Conservation (phyloP, 2,797 vertebrate species). For the Semotilus atromaculatus region DNA sequence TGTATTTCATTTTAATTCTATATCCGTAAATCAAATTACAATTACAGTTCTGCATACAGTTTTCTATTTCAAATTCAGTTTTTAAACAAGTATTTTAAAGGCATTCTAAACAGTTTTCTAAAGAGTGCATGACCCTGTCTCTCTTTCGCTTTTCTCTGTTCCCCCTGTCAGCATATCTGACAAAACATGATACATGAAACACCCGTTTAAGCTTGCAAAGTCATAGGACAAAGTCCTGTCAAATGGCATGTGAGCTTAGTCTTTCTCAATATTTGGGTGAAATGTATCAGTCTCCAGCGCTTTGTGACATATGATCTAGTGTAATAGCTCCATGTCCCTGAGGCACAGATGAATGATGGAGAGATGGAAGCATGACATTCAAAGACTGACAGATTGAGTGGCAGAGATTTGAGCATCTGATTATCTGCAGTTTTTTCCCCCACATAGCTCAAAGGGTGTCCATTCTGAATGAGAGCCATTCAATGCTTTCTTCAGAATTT, state of each 20-base stretch:
- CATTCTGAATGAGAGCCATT: constrained; percentile 26
- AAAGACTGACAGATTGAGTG: constrained; percentile 49
- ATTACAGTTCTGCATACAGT: neutral
- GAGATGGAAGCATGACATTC: constrained; percentile 53
- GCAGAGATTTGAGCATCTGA: constrained; percentile 47
- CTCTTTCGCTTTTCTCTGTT: constrained; percentile 7
- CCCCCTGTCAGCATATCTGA: constrained; percentile 34
- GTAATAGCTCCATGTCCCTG: constrained; percentile 75
- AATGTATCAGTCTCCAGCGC: constrained; percentile 50
- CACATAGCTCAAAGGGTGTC: constrained; percentile 10
- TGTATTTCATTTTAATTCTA: neutral
- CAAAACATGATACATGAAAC: constrained; percentile 47
- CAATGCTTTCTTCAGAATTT: constrained; percentile 18
- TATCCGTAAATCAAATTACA: neutral
- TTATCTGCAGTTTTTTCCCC: constrained; percentile 6
- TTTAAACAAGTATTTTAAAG: neutral
- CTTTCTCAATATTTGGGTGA: constrained; percentile 44
- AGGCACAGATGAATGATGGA: constrained; percentile 74
- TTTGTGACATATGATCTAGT: constrained; percentile 81
- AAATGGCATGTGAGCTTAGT: constrained; percentile 40
- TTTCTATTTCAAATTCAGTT: neutral
- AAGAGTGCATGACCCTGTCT: neutral
- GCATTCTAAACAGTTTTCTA: neutral
- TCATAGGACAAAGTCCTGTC: constrained; percentile 42
- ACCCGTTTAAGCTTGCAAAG: constrained; percentile 47